Evolutionary conservation across 2,113 vertebrate species (phyloP).

Genomic region (Calyptommatus sinebrachiatus): DNA sequence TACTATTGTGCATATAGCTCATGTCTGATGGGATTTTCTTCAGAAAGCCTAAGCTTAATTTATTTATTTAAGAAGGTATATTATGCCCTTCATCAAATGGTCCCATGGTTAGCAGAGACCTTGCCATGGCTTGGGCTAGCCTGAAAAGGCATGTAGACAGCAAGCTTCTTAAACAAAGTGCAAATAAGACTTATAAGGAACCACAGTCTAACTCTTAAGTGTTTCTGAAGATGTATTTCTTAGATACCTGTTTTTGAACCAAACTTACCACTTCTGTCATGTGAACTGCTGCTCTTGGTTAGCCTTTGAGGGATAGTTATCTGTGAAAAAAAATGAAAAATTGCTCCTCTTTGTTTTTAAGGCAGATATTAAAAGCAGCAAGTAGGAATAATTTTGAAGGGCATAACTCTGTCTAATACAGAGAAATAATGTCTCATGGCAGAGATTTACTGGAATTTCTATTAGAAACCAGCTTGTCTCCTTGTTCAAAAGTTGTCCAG

Average conservation of each 20-base stretch:
- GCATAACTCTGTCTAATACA: neutral
- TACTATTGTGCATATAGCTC: too few relatives aligned
- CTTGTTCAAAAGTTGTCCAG: neutral
- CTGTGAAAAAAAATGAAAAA: constrained; percentile 66
- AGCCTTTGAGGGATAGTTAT: constrained; percentile 80
- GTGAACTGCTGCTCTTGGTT: constrained; percentile 49
- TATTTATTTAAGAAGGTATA: too few relatives aligned
- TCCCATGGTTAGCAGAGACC: too few relatives aligned
- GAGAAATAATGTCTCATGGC: neutral
- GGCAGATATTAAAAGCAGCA: neutral
- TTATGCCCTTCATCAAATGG: too few relatives aligned
- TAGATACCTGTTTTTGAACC: constrained; percentile 61
- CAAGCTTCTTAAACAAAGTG: too few relatives aligned
- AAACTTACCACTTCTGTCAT: constrained; percentile 51
- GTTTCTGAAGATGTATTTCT: neutral
- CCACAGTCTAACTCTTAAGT: neutral
- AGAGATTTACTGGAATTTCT: neutral
- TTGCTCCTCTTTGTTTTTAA: neutral
- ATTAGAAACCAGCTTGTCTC: neutral
- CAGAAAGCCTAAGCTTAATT: too few relatives aligned
- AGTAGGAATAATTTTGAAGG: neutral
- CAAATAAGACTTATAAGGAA: too few relatives aligned
- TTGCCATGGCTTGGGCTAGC: too few relatives aligned
- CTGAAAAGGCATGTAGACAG: too few relatives aligned
- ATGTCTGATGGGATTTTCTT: too few relatives aligned